Conservation (phyloP, 2,797 vertebrate genomes). For the Girardinus metallicus region DNA sequence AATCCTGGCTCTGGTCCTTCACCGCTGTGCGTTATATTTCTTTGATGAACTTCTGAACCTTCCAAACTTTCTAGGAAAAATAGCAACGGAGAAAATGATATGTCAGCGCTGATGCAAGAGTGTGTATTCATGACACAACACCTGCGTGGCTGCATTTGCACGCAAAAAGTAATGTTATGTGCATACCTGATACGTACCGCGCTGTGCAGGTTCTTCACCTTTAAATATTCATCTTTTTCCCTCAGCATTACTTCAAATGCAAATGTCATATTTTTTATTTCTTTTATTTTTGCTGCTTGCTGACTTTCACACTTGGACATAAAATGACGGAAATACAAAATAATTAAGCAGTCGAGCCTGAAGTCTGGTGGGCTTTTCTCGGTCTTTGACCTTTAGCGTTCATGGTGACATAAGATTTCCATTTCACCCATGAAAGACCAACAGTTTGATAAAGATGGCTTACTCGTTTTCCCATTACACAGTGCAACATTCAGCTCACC, state of each 20-base stretch:
- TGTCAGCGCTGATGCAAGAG: slow-evolving; percentile 1
- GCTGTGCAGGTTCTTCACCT: slow-evolving; percentile 31
- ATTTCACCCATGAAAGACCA: slow-evolving; percentile 73
- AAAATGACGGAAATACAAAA: slow-evolving; percentile 22
- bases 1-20: background rate
- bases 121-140: background rate
- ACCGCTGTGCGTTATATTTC: background rate
- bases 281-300: slow-evolving; percentile 18
- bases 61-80: background rate
- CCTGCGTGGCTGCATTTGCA: slow-evolving; percentile 19
- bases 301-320: slow-evolving; percentile 43
- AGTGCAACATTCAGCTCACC: slow-evolving; percentile 61
- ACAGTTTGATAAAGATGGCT: slow-evolving; percentile 65
- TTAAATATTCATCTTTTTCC: slow-evolving; percentile 42
- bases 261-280: slow-evolving; percentile 31
- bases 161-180: slow-evolving; percentile 17
- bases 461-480: slow-evolving; percentile 49
- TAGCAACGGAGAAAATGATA: background rate
- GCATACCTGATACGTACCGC: slow-evolving; percentile 41
- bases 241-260: slow-evolving; percentile 49
- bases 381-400: slow-evolving; percentile 61
- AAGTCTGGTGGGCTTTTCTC: slow-evolving; percentile 33
- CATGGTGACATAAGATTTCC: slow-evolving; percentile 60
- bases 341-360: slow-evolving; percentile 42
- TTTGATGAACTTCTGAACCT: background rate